Percentiles rank a stretch among this genome's conserved stretches.
These are phyloP conservation scores for Caenorhabditis sp. DNA, from an alignment of 2,888 invertebrate species.

Conservation along the genomic window DNA sequence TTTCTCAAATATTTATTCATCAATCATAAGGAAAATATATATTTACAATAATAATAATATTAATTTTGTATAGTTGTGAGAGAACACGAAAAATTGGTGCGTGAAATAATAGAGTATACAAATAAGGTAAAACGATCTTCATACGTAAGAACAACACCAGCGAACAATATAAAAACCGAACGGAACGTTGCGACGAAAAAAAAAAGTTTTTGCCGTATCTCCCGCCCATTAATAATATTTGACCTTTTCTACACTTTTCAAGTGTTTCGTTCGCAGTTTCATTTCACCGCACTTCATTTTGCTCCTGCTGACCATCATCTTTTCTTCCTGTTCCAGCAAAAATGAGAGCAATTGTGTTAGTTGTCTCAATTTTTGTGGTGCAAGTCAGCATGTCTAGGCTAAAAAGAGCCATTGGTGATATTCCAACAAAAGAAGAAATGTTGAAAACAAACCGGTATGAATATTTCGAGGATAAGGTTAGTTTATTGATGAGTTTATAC, in stretches of 20 bases:
- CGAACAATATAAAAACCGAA: background rate
- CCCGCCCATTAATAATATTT: background rate
- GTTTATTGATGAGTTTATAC: too few relatives aligned
- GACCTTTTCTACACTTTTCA: background rate
- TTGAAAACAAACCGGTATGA: conserved; percentile 9
- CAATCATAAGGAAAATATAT: background rate
- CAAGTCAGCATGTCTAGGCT: background rate
- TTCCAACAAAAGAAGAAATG: background rate
- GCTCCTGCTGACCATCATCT: background rate
- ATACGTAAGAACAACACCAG: too few relatives aligned
- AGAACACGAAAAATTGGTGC: background rate
- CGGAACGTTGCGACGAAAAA: background rate
- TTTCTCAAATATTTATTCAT: conserved; percentile 1
- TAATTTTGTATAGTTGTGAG: background rate
- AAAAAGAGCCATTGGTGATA: background rate
- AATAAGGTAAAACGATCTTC: background rate
- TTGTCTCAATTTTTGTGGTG: background rate
- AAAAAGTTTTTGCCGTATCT: background rate
- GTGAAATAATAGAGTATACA: background rate
- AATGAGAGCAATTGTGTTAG: background rate
- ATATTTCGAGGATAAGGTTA: conserved; percentile 36
- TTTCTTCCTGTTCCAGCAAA: too few relatives aligned
- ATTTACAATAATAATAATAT: background rate
- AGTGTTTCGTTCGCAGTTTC: background rate
- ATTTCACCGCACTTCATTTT: background rate